Evolutionary conservation across 2,888 invertebrate species (phyloP).

Genomic region (Yponomeuta plumbellus): DNA sequence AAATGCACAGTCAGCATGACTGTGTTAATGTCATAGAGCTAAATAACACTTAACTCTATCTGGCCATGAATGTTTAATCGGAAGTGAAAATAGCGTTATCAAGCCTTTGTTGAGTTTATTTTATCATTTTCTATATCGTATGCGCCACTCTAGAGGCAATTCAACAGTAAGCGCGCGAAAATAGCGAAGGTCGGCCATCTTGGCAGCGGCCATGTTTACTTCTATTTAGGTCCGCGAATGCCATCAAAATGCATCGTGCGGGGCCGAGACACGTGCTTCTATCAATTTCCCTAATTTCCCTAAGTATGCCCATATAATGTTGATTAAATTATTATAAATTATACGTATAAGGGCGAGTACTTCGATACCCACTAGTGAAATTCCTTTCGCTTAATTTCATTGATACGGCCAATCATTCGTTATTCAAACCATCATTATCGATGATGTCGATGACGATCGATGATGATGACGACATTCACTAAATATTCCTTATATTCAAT

Average conservation of each 20-base stretch:
- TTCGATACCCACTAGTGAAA: too few species aligned
- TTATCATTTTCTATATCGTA: neutral
- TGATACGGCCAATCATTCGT: too few species aligned
- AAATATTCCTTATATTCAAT: neutral
- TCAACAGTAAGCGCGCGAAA: constrained; percentile 44
- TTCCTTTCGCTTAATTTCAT: too few species aligned
- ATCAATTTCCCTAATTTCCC: constrained; percentile 38
- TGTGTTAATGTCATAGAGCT: too few species aligned
- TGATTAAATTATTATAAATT: neutral
- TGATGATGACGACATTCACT: neutral
- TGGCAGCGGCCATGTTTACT: constrained; percentile 61
- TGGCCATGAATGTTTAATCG: neutral
- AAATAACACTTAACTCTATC: too few species aligned
- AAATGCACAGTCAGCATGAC: too few species aligned
- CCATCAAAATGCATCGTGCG: constrained; percentile 62
- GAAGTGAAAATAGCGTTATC: neutral
- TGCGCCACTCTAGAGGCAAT: neutral
- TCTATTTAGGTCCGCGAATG: constrained; percentile 69
- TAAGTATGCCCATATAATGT: neutral
- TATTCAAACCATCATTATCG: too few species aligned
- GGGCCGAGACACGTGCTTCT: constrained; percentile 56
- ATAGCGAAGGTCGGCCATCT: constrained; percentile 72
- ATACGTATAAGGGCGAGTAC: neutral
- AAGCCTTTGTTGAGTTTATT: neutral
- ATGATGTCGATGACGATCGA: too few species aligned